phyloP scores from a whole-genome alignment of 2,113 vertebrate species.

The Aplodontia rufa region DNA sequence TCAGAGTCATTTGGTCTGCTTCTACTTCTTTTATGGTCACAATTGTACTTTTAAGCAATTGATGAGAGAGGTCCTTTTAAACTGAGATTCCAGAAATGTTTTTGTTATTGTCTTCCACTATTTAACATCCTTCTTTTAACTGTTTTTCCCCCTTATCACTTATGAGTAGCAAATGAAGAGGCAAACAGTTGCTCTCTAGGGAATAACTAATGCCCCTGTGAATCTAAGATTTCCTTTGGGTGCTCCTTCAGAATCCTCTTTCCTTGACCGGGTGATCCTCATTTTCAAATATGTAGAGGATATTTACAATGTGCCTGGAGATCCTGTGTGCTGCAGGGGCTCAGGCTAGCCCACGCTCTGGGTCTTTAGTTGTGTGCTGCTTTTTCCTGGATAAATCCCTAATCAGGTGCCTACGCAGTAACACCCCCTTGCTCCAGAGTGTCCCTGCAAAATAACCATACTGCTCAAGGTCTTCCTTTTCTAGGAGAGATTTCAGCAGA shows the following conservation, averaged over 20 bases:
- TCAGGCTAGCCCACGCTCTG: not conserved
- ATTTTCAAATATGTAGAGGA: not conserved
- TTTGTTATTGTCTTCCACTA: not conserved
- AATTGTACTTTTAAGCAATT: not conserved
- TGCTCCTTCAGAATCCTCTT: not conserved
- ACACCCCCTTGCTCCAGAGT: not conserved
- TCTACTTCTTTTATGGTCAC: not conserved
- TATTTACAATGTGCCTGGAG: not conserved
- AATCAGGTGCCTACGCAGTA: not conserved
- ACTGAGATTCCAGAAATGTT: not conserved
- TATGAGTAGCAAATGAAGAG: not conserved
- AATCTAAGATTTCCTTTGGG: not conserved
- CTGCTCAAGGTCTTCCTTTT: not conserved
- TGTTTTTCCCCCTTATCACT: not conserved
- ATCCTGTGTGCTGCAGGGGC: too few species aligned
- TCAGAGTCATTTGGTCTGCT: not conserved
- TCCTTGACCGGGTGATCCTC: not conserved
- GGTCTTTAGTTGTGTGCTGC: too few species aligned
- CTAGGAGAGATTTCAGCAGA: not conserved
- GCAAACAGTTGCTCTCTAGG: not conserved
- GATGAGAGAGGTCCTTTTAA: not conserved
- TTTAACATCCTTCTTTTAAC: not conserved
- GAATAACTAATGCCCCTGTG: not conserved
- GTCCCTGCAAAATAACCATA: not conserved
- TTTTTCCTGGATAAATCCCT: not conserved